Evolutionary conservation across 2,888 invertebrate genomes (phyloP).

Genomic region (Automeris io): DNA sequence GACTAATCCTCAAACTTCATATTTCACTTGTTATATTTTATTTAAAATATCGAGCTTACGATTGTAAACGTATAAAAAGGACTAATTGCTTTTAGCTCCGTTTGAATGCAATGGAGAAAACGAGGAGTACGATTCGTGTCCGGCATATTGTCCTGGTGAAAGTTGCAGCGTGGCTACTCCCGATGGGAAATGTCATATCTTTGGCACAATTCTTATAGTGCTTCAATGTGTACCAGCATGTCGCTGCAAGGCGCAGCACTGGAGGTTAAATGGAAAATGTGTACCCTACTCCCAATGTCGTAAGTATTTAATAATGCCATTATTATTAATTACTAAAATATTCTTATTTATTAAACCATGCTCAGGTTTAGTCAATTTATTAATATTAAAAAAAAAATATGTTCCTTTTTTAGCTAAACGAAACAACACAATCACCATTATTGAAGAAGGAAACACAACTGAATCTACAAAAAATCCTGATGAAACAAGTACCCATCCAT

Average conservation of each 20-base stretch:
- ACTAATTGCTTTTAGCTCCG: constrained; percentile 1
- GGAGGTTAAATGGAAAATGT: constrained; percentile 12
- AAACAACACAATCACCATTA: no score
- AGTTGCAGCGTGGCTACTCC: constrained; percentile 24
- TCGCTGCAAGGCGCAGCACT: constrained; percentile 21
- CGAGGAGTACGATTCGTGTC: constrained; percentile 25
- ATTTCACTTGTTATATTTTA: no score
- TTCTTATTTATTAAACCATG: background rate
- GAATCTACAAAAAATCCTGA: no score
- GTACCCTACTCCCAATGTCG: background rate
- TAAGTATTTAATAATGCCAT: background rate
- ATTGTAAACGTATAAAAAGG: no score
- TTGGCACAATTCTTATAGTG: constrained; percentile 13
- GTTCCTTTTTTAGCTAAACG: no score
- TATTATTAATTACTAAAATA: background rate
- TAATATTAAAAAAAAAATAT: no score
- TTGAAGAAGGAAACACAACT: no score
- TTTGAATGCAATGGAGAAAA: constrained; percentile 10
- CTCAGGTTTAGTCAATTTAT: no score
- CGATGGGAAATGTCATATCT: constrained; percentile 16
- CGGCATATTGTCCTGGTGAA: constrained; percentile 26
- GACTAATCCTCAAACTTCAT: no score
- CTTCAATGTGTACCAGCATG: constrained; percentile 25
- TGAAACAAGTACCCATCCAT: no score
- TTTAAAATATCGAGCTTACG: no score